Percentiles rank a stretch among this genome's conserved stretches.
Evolutionary conservation across 2,888 invertebrate species (phyloP).

Genomic region (Pyralis farinalis): DNA sequence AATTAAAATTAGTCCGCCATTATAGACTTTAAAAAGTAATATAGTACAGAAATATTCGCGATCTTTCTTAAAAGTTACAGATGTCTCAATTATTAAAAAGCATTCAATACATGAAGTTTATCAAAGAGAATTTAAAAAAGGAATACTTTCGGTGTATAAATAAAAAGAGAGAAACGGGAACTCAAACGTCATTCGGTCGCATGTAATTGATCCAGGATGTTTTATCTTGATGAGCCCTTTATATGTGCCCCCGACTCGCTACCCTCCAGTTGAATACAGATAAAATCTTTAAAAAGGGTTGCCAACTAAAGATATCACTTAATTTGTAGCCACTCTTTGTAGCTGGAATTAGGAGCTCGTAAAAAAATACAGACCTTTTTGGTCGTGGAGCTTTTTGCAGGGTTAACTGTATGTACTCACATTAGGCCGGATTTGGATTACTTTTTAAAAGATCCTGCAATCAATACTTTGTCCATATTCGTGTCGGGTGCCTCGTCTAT

Average conservation of each 20-base stretch:
- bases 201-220: constrained; percentile 78
- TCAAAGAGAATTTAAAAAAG: constrained; percentile 22
- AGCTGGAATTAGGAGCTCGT: constrained; percentile 61
- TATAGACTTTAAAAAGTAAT: too few species aligned
- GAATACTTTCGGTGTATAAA: constrained; percentile 34
- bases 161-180: constrained; percentile 58
- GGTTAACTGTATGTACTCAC: constrained; percentile 43
- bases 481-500: too few species aligned
- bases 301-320: constrained; percentile 78
- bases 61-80: constrained; percentile 11
- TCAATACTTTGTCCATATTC: constrained; percentile 31
- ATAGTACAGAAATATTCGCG: too few species aligned
- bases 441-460: constrained; percentile 57
- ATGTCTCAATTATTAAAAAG: constrained; percentile 19
- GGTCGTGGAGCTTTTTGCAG: constrained; percentile 42
- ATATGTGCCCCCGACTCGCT: constrained; percentile 70
- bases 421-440: constrained; percentile 46
- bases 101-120: constrained; percentile 18
- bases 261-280: constrained; percentile 69
- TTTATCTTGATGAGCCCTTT: constrained; percentile 77
- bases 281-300: constrained; percentile 78
- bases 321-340: constrained; percentile 78
- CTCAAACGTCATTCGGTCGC: constrained; percentile 64
- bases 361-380: constrained; percentile 55
- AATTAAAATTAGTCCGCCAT: constrained; percentile 35